These are phyloP conservation scores for Pteromalus puparum DNA, from an alignment of 1,140 invertebrate genomes.

Conservation along the genomic window DNA sequence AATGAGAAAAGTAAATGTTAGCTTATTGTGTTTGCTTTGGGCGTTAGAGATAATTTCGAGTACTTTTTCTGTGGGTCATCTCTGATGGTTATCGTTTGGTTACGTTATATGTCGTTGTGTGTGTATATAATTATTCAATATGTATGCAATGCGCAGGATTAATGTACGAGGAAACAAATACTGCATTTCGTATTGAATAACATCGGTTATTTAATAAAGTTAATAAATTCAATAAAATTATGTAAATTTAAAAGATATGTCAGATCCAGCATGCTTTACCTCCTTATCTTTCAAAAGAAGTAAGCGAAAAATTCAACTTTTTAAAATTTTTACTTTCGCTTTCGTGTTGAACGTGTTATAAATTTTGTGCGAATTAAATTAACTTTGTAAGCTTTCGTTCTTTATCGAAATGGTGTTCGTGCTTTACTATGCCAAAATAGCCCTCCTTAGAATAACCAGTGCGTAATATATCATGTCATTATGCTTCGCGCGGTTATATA, in stretches of 20 bases:
- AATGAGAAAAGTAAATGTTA: neutral
- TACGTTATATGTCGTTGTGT: neutral
- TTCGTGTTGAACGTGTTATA: neutral
- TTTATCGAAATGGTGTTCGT: no score
- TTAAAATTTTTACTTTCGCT: neutral
- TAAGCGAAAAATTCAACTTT: neutral
- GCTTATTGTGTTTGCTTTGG: neutral
- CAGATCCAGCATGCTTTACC: neutral
- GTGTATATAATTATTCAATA: no score
- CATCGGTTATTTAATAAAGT: neutral
- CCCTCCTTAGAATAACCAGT: no score
- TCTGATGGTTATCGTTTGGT: neutral
- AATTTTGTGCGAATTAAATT: neutral
- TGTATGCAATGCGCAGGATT: no score
- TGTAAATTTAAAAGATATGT: neutral
- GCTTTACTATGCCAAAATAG: no score
- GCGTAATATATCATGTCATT: no score
- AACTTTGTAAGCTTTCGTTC: no score
- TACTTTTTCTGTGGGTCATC: neutral
- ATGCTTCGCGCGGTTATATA: no score
- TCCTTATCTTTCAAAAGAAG: neutral
- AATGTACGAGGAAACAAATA: neutral
- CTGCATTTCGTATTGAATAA: neutral
- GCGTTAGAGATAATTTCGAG: neutral
- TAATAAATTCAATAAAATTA: neutral